Percentiles rank a stretch among this genome's conserved stretches.
These are phyloP conservation scores for Oryzias celebensis DNA, from an alignment of 2,113 vertebrate species.

Conservation along the genomic window DNA sequence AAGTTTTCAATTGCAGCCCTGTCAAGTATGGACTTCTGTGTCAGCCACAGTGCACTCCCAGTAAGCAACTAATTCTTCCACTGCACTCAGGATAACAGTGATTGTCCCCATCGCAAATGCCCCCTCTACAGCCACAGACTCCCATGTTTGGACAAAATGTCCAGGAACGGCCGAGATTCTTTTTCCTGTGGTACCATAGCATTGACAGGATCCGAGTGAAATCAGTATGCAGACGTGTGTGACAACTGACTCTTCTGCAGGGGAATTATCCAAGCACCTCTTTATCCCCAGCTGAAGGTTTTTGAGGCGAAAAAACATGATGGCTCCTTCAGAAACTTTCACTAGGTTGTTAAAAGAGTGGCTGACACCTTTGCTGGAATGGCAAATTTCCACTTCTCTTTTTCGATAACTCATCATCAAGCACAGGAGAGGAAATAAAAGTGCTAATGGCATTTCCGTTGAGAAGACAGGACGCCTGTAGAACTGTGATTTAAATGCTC, in stretches of 20 bases:
- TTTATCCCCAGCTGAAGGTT: conserved; percentile 10
- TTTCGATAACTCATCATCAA: conserved; percentile 20
- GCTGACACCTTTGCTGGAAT: conserved; percentile 22
- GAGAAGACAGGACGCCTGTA: conserved; percentile 30
- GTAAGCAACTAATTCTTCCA: conserved; percentile 65
- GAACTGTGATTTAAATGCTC: conserved; percentile 41
- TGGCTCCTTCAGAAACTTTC: neutral
- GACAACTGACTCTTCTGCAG: conserved; percentile 30
- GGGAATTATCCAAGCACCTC: conserved; percentile 24
- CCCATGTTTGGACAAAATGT: conserved; percentile 34
- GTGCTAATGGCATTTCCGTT: conserved; percentile 30
- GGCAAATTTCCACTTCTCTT: conserved; percentile 24
- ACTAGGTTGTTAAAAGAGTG: conserved; percentile 4
- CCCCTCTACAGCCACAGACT: conserved; percentile 41
- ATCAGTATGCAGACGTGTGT: conserved; percentile 33
- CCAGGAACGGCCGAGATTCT: conserved; percentile 8
- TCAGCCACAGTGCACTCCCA: conserved; percentile 70
- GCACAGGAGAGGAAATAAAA: conserved; percentile 28
- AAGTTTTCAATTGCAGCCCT: conserved; percentile 72
- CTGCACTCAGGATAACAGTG: conserved; percentile 66
- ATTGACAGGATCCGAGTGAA: conserved; percentile 20
- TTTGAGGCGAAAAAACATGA: conserved; percentile 7
- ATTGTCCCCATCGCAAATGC: conserved; percentile 63
- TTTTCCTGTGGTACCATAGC: conserved; percentile 2
- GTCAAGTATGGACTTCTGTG: conserved; percentile 68